phyloP scores from a whole-genome alignment of 2,797 vertebrate genomes.

The Tinamus major region DNA sequence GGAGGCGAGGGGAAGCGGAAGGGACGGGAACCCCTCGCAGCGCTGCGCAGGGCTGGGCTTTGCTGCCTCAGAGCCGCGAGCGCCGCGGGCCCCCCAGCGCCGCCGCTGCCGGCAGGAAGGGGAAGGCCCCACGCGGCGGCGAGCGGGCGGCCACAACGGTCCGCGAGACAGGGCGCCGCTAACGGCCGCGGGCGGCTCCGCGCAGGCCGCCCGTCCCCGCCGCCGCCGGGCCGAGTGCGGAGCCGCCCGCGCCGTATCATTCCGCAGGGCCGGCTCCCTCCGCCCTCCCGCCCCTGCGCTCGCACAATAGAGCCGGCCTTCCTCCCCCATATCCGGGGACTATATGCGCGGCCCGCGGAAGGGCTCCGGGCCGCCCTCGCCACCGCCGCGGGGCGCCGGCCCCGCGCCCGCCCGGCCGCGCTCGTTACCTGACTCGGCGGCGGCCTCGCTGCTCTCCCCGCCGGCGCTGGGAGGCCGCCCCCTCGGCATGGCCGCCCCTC shows the following conservation, averaged over 20 bases:
- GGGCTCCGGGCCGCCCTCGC: constrained; percentile 25
- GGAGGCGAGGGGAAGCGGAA: not conserved
- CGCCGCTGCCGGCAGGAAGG: not conserved
- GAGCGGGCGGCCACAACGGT: not conserved
- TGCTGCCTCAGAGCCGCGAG: too few species aligned
- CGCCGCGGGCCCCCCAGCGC: too few species aligned
- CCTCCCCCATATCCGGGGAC: constrained; percentile 75
- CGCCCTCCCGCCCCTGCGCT: constrained; percentile 45
- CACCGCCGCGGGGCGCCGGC: constrained; percentile 74
- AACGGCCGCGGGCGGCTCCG: not conserved
- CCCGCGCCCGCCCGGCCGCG: constrained; percentile 66
- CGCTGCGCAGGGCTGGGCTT: not conserved
- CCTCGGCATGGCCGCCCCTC: constrained; percentile 91
- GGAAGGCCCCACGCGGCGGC: not conserved
- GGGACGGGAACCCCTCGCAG: not conserved
- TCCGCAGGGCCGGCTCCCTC: constrained; percentile 53
- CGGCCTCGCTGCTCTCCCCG: constrained; percentile 87
- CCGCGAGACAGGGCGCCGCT: not conserved
- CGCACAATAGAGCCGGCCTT: constrained; percentile 73
- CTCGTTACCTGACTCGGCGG: constrained; percentile 74
- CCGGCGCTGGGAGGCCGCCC: constrained; percentile 94
- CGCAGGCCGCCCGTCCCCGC: not conserved
- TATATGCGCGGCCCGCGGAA: constrained; percentile 72
- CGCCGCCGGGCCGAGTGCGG: not conserved
- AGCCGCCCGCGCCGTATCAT: constrained; percentile 44